phyloP scores from a whole-genome alignment of 2,888 invertebrate species.

The Nebria salina region DNA sequence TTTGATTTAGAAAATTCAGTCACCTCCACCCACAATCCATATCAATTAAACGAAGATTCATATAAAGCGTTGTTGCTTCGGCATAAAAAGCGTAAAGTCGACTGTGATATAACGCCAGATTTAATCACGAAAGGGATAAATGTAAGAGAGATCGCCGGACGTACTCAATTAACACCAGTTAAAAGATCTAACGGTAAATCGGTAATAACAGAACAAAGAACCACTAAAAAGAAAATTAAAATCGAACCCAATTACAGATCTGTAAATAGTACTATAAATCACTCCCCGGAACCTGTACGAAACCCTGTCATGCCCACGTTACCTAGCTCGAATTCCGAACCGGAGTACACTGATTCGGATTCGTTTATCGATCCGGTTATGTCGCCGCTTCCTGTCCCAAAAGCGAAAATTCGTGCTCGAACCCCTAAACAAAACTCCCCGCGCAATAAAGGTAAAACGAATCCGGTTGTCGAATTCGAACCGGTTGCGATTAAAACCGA shows the following conservation, averaged over 20 bases:
- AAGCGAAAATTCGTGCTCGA: conserved; percentile 36
- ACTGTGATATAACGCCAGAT: conserved; percentile 79
- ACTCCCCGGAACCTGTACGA: conserved; percentile 32
- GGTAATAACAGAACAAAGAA: conserved; percentile 53
- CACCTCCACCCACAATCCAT: conserved; percentile 60
- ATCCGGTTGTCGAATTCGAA: conserved; percentile 43
- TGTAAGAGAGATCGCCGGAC: conserved; percentile 73
- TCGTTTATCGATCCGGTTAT: conserved; percentile 52
- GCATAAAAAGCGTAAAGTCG: conserved; percentile 77
- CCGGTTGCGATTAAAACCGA: conserved; percentile 28
- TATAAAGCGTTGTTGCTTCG: conserved; percentile 75
- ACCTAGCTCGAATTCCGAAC: conserved; percentile 57
- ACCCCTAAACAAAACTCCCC: conserved; percentile 41
- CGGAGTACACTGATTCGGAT: conserved; percentile 56
- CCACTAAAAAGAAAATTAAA: conserved; percentile 51
- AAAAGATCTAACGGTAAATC: conserved; percentile 56
- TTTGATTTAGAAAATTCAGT: conserved; percentile 62
- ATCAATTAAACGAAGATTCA: conserved; percentile 71
- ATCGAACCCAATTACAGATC: conserved; percentile 36
- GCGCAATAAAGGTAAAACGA: conserved; percentile 31
- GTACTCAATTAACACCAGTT: conserved; percentile 61
- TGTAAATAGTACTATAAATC: conserved; percentile 45
- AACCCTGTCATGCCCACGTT: conserved; percentile 49
- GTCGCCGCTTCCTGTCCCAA: conserved; percentile 29
- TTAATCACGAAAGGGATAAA: conserved; percentile 80